Conservation (phyloP, 2,888 invertebrate species). For the Strigamia transsilvanica region DNA sequence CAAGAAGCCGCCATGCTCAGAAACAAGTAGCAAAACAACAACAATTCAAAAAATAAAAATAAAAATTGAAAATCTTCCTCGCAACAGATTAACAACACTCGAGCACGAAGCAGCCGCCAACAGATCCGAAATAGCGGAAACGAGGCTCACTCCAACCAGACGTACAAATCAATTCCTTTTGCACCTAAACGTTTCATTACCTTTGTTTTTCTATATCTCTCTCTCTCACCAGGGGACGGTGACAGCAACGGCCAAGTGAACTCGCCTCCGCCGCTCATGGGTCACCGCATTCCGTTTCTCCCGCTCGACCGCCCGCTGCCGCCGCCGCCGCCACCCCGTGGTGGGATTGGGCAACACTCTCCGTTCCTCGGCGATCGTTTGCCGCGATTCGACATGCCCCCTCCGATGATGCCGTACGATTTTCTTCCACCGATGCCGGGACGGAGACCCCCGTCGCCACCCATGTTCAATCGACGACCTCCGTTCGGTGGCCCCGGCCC, state of each 20-base stretch:
- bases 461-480: constrained; percentile 2
- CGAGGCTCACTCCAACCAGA: background rate
- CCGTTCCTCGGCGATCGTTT: background rate
- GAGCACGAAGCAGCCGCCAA: constrained; percentile 41
- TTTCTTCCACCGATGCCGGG: background rate
- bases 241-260: background rate
- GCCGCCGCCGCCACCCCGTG: background rate
- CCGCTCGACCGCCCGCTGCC: constrained; percentile 1
- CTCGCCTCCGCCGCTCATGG: background rate
- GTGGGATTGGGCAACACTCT: no score
- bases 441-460: background rate
- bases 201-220: no score
- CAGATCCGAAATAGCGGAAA: background rate
- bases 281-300: background rate
- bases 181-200: no score
- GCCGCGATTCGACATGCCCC: background rate
- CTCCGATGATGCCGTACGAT: constrained; percentile 26
- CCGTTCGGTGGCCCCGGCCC: background rate
- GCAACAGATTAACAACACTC: constrained; percentile 52
- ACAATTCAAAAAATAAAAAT: background rate
- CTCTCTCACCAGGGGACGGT: background rate
- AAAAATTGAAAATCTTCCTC: background rate
- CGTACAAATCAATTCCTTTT: no score
- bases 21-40: constrained; percentile 54
- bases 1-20: constrained; percentile 70